Evolutionary conservation across 2,113 vertebrate genomes (phyloP), one percentile per base, ranked within the genome.

Genomic region (Channa argus): DNA sequence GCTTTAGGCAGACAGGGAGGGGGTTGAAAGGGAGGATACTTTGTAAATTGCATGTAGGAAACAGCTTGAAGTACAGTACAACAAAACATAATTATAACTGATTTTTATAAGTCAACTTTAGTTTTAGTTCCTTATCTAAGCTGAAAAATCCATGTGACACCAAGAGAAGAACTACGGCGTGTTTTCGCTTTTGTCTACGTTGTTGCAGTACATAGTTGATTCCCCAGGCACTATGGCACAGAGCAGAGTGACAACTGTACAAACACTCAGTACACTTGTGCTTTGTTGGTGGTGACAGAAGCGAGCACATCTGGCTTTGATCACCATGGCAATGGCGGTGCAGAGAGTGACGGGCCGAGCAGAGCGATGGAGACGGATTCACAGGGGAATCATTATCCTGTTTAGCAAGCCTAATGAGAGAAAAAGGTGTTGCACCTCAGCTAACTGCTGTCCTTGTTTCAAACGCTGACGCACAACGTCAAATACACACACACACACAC

Each of bases 381-480:
- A 87, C 89, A 0, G 60, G 91, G 89, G 94, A 92, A 88, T 92
- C 89, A 92, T 93, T 94, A 93, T 92, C 85, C 80, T 89, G 89
- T 93, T 94, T 93, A 94, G 88, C 79, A 70, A 77, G 80, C 85
- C 89, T 94, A 94, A 94, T 93, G 93, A 93, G 88, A 88, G 86
- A 88, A 89, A 41, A 90, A 91, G 90, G 86, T 88, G 85, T 72
- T 73, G 87, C 80, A 81, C 79, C 81, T 80, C 83, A 53, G 72
- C 54, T 74, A 70, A 84, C 80, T 82, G 90, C 80, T 82, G 85
- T 85, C 75, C 80, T 67, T 49, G 43, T 84, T 86, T 77, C 58
- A 85, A 80, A 78, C 45, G 39, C 71, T 82, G 24, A 12, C 47
- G 34, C 53, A 55, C 59, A 12, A 71, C 58, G 52, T 45, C 9